Base-by-base conservation (phyloP, 2,113 vertebrate genomes). In the Petaurus breviceps region DNA sequence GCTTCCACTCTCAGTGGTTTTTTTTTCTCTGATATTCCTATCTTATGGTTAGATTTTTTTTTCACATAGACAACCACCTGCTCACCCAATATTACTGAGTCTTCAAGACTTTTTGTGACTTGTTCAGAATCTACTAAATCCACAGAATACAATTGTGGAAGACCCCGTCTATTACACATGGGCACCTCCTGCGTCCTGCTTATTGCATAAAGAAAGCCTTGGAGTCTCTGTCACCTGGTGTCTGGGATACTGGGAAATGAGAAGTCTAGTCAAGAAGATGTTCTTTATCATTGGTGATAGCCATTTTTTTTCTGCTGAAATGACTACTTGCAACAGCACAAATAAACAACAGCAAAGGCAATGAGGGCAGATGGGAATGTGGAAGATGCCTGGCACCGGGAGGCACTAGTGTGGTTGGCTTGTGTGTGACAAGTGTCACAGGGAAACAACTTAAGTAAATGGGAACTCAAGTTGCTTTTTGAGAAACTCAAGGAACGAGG, bases 1-100 rank as follows among this genome's bases (percentile, higher is more conserved):
- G n/a, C n/a, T n/a, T 53, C 16, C 28, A 92, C 89, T 97, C 95
- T 54, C 50, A 89, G 94, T 91, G 47, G 2, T 49, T 94, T 93
- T 19, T 46, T 5, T 89, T 94, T 3, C 19, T 57, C 16, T 94
- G 61, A 92, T 37, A 93, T 96, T 94, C 92, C 50, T 93, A 77
- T 54, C 43, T 54, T 22, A 0, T 28, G 57, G 16, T 31, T 91
- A 7, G 26, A 47, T 49, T 91, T 68, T 16, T 68, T 49, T 43
- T 95, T 95, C 89, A 94, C 37, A 47, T 12, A 89, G 26, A 25
- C 8, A 96, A 28, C 54, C 93, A n/a, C 1, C 28, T 84, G 37
- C 28, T 43, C 23, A 68, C 7, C 11, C 89, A 89, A 26, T 25
- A 54, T 24, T 95, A 92, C 91, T 3, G 52, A 3, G 91, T 54